Evolutionary conservation across 2,888 invertebrate species (phyloP).

Genomic region (Monoplex corrugatus): DNA sequence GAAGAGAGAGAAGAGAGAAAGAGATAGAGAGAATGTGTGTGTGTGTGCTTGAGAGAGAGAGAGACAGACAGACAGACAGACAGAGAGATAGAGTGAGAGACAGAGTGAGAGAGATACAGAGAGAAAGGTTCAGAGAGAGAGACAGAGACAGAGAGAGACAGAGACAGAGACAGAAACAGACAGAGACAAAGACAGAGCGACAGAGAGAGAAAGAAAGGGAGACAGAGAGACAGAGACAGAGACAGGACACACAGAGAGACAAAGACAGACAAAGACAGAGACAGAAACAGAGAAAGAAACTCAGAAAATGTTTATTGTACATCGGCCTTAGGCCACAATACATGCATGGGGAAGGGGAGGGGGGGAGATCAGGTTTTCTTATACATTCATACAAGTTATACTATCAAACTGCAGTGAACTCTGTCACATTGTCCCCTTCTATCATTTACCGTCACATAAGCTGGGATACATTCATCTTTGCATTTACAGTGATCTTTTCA

Average conservation of each 20-base stretch:
- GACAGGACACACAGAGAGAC: neutral
- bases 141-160: too few relatives aligned
- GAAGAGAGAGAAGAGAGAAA: neutral
- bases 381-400: too few relatives aligned
- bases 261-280: neutral
- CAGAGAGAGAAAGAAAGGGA: too few relatives aligned
- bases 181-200: too few relatives aligned
- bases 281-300: neutral
- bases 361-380: neutral
- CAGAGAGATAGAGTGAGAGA: neutral
- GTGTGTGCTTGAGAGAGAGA: neutral
- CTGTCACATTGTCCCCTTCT: too few relatives aligned
- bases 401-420: too few relatives aligned
- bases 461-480: too few relatives aligned
- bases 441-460: too few relatives aligned
- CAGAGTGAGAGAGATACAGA: neutral
- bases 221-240: neutral
- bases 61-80: neutral
- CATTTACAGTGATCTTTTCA: too few relatives aligned
- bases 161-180: too few relatives aligned
- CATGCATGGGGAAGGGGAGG: neutral
- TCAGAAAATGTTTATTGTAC: too few relatives aligned
- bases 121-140: neutral
- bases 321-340: too few relatives aligned
- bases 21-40: neutral